phyloP scores from a whole-genome alignment of 2,888 invertebrate genomes.

The Eudasyphora cyanicolor region DNA sequence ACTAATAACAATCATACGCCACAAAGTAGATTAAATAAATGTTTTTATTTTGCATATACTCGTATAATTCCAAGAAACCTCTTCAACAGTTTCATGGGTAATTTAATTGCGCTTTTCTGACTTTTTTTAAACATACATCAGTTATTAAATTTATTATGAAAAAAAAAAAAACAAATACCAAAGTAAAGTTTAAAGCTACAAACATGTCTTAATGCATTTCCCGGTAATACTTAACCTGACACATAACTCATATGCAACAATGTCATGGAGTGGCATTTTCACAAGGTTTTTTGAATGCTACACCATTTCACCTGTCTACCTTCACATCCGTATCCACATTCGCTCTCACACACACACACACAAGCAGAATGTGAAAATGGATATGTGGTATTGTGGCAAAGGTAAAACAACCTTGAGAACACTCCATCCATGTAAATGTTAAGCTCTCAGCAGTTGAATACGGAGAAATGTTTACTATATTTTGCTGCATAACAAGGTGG shows the following conservation, averaged over 20 bases:
- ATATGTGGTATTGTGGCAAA: conserved; percentile 53
- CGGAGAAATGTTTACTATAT: background rate
- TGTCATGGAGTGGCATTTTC: background rate
- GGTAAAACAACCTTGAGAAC: conserved; percentile 43
- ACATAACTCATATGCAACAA: background rate
- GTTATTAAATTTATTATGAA: background rate
- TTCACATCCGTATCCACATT: too few relatives aligned
- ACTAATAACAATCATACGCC: conserved; percentile 5
- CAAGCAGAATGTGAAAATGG: background rate
- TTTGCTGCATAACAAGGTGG: conserved; percentile 31
- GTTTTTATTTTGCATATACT: background rate
- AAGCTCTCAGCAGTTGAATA: conserved; percentile 45
- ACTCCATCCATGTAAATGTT: conserved; percentile 19
- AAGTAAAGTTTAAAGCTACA: conserved; percentile 31
- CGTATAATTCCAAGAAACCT: background rate
- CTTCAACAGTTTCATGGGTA: too few relatives aligned
- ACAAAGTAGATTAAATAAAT: background rate
- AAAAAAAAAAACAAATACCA: background rate
- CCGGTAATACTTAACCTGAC: conserved; percentile 19
- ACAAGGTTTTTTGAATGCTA: background rate
- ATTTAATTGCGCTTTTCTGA: background rate
- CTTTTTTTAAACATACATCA: background rate
- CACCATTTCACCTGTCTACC: background rate
- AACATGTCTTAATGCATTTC: conserved; percentile 45
- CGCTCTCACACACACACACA: too few relatives aligned